These are phyloP conservation scores for Cyanoliseus patagonus DNA, from an alignment of 2,113 vertebrate genomes.

Conservation along the genomic window DNA sequence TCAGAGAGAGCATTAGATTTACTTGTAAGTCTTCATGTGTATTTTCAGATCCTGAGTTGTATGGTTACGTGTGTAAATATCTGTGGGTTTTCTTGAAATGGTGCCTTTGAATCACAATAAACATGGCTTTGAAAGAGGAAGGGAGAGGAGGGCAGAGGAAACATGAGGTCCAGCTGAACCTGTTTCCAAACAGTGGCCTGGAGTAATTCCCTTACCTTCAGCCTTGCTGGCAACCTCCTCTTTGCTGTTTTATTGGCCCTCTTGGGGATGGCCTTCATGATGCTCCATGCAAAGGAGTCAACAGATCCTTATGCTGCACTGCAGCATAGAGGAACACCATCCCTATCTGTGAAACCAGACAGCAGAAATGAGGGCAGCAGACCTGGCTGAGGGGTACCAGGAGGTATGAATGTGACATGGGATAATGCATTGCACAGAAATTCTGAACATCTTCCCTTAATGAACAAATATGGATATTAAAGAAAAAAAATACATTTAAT, in stretches of 20 bases:
- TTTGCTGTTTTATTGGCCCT: neutral
- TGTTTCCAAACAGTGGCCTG: neutral
- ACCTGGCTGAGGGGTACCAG: neutral
- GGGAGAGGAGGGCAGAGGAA: neutral
- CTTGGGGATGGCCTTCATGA: neutral
- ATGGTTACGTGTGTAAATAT: neutral
- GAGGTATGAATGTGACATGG: neutral
- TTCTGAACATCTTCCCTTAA: neutral
- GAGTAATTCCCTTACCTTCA: neutral
- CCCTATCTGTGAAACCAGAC: neutral
- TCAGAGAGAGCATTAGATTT: neutral
- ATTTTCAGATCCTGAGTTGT: neutral
- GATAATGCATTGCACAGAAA: neutral
- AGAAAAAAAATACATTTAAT: neutral
- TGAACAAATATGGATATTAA: neutral
- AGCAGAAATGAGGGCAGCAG: slow-evolving; percentile 5
- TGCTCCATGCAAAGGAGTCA: rapidly evolving
- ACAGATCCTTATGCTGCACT: neutral
- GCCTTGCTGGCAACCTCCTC: neutral
- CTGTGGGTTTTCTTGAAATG: neutral
- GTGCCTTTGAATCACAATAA: neutral
- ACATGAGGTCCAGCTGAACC: neutral
- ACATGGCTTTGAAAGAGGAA: rapidly evolving
- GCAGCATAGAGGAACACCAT: neutral
- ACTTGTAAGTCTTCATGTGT: neutral